Evolutionary conservation across 2,888 invertebrate genomes (phyloP), one percentile per base, ranked within the genome.

Genomic region (Aethes cnicana): DNA sequence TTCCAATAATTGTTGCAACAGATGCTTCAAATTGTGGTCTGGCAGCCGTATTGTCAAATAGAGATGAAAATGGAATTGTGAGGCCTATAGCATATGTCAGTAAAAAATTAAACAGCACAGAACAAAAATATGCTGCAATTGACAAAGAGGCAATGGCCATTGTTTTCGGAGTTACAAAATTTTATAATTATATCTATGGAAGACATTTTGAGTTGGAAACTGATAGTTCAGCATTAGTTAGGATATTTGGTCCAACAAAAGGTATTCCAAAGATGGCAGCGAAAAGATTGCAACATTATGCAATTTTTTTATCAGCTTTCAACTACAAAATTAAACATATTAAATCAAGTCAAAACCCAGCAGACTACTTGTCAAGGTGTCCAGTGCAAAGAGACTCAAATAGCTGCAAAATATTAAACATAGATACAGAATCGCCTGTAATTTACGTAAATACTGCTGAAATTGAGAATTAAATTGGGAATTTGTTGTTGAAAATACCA

Each of bases 221-320:
- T n/a, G 21, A 21, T 21, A 21, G 21, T 7, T 4, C 21, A 21
- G 21, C 21, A 5, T 21, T 21, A 21, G 21, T 21, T 7, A 21
- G 21, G 7, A 21, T 21, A 4, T 21, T 21, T 21, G 21, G 21
- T 7, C 21, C 21, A 5, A 21, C 21, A 21, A 21, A 21, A 37
- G 53, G 62, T 7, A 60, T 64, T 9, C 63, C 66, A 23, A 26
- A 53, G 36, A 59, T 66, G 57, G 57, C 21, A 21, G 21, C 21
- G 4, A 21, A 21, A 21, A 21, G n/a, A n/a, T n/a, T n/a, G n/a
- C n/a, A n/a, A n/a, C n/a, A n/a, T n/a, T n/a, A n/a, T n/a, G n/a
- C n/a, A 7, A 21, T 21, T 5, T 21, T 21, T 7, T 7, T 21
- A 21, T 21, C 21, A 21, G 21, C 32, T 7, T 43, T 43, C 21